Evolutionary conservation across 2,797 vertebrate genomes (phyloP), one percentile per base, ranked within the genome.

Genomic region (Typhlichthys subterraneus): DNA sequence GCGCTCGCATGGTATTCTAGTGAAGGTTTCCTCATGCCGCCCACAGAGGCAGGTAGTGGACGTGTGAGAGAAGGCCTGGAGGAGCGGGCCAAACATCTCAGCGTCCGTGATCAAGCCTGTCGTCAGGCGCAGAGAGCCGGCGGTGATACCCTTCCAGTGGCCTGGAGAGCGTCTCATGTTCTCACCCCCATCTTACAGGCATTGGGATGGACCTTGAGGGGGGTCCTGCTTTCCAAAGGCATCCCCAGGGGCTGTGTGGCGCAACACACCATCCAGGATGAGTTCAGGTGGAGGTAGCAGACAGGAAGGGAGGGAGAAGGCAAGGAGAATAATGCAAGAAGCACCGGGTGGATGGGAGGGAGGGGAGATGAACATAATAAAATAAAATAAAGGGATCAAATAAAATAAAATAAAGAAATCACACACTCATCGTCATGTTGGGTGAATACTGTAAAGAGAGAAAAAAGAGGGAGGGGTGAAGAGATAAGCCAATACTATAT

Each of bases 351-450:
- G 65, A 67, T 45, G 72, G 81, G 73, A 67, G 76, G 82, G 73
- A 80, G 81, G 84, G 75, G 77, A 81, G 85, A 85, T 71, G 72
- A 74, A 84, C 79, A 59, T 75, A 80, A 85, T 82, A 77, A 83
- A 80, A 59, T 73, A 80, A 87, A 82, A 76, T 72, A 82, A 86
- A 87, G 66, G 81, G 29, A 83, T 73, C 82, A 85, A 75, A 73
- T 70, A 70, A 80, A 77, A 71, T 68, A 70, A 82, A 78, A 78
- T 23, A 72, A 79, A 77, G 8, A 84, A 91, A 90, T 96, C 94
- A 96, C 94, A 96, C 95, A 90, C 95, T 97, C 95, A 96, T 95
- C 84, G 95, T 95, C 96, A 96, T 94, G 92, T 95, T 95, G 82
- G 95, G 95, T 83, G 94, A 97, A 92, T 94, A 96, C 95, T 94